These are phyloP conservation scores for Toxotes lorentzi DNA, from an alignment of 2,797 vertebrate species.

Conservation along the genomic window DNA sequence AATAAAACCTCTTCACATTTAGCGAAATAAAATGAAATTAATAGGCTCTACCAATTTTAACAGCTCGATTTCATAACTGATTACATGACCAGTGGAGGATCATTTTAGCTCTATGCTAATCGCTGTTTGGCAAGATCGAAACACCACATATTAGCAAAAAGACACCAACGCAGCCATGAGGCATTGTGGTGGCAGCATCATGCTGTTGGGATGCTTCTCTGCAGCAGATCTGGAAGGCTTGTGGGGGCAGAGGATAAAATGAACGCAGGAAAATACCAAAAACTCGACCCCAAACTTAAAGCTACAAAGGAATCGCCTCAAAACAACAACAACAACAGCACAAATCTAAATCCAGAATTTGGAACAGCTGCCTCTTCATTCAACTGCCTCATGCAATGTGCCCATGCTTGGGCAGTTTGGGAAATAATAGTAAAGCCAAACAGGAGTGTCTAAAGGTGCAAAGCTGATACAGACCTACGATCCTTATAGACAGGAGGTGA, in stretches of 20 bases:
- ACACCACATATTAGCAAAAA: background rate
- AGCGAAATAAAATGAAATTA: background rate
- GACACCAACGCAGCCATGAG: background rate
- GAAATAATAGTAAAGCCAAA: background rate
- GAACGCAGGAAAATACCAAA: slow-evolving; percentile 9
- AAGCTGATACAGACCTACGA: no score
- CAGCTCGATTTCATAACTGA: background rate
- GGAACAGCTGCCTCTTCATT: background rate
- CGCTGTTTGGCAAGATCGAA: background rate
- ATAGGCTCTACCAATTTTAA: background rate
- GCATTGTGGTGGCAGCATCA: background rate
- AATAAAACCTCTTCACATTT: background rate
- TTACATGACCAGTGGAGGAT: background rate
- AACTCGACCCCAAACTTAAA: background rate
- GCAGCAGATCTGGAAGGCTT: background rate
- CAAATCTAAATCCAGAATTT: background rate
- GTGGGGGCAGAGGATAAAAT: background rate
- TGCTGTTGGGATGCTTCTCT: background rate
- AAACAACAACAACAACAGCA: background rate
- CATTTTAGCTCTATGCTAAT: background rate
- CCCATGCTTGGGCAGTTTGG: no score
- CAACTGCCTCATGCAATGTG: background rate
- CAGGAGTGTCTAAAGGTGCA: background rate
- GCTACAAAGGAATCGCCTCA: background rate
- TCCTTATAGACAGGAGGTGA: background rate